Base-by-base conservation (phyloP, 1,140 invertebrate genomes). In the Eueides isabella region DNA sequence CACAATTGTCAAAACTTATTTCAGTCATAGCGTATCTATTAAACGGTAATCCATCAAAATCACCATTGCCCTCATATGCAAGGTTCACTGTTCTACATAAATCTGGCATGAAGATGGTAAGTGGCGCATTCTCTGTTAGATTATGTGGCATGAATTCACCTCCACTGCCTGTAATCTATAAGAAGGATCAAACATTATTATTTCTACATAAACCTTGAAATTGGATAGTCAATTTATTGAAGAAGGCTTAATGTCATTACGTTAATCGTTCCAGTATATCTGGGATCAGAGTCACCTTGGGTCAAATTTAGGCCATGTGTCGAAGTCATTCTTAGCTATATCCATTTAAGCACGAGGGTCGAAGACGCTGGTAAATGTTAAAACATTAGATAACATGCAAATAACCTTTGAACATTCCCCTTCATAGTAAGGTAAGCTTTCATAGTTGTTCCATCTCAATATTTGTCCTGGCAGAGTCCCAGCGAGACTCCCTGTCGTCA, bases 121-220 rank as follows among this genome's bases (percentile, higher is more conserved):
- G 93, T 30, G 71, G 61, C 2, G 95, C 94, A 6, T 95, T 93
- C 35, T 94, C 94, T 0, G 88, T 93, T 68, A 95, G 82, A 72
- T 94, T 90, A 4, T 95, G 95, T 0, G 96, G 95, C 85, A 96
- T 96, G 81, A 97, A 96, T 89, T 97, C 97, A 0, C 97, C 97
- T 0, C 95, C 95, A 23, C 96, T 97, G 11, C 97, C 97, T 70
- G 95, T 91, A 26, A 96, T 89, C 75, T 92, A 76, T 3, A 79
- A 72, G 26, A 12, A 71, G 16, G 35, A 38, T 0, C 1, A 38
- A 16, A 16, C 16, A 1, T 38, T 38, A 5, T 38, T 38, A 14
- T 33, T 38, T 38, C 12, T 16, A 16, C 0, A 38, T 38, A 38
- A 16, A 38, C 14, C 5, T 38, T 1, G 14, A 5, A 16, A 38